Conservation (phyloP, 2,113 vertebrate genomes). For the Patagioenas fasciata region DNA sequence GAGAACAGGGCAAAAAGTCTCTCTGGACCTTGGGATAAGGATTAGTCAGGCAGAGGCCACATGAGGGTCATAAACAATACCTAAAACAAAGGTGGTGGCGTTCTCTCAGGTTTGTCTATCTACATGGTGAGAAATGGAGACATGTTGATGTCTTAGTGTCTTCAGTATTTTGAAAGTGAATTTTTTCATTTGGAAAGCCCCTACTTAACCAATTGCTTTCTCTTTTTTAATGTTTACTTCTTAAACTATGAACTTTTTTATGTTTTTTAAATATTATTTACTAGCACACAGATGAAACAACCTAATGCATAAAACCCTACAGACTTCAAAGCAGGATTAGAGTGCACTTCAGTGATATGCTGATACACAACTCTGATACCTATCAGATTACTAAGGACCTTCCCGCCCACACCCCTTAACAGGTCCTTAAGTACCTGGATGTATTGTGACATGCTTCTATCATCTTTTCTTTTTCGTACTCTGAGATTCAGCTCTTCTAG, state of each 20-base stretch:
- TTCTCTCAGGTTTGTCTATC: not conserved
- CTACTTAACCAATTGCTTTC: not conserved
- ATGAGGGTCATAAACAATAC: not conserved
- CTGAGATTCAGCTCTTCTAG: not conserved
- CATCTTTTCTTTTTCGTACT: not conserved
- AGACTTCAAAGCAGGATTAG: not conserved
- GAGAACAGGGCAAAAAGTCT: not conserved
- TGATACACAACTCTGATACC: not conserved
- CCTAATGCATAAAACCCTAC: not conserved
- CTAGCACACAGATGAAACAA: not conserved
- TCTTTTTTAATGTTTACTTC: not conserved
- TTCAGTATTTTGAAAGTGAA: not conserved
- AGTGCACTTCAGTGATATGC: not conserved
- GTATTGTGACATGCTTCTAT: slow-evolving; percentile 7
- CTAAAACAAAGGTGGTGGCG: not conserved
- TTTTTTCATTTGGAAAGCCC: not conserved
- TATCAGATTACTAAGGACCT: not conserved
- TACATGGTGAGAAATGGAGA: not conserved
- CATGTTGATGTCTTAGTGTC: not conserved
- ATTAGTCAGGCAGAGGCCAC: not conserved
- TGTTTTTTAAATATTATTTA: not conserved
- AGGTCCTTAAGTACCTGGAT: not conserved
- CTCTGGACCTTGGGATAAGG: not conserved
- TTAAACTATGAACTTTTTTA: not conserved
- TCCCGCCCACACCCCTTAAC: not conserved